Evolutionary conservation across 2,113 vertebrate species (phyloP).

Genomic region (Eublepharis macularius): DNA sequence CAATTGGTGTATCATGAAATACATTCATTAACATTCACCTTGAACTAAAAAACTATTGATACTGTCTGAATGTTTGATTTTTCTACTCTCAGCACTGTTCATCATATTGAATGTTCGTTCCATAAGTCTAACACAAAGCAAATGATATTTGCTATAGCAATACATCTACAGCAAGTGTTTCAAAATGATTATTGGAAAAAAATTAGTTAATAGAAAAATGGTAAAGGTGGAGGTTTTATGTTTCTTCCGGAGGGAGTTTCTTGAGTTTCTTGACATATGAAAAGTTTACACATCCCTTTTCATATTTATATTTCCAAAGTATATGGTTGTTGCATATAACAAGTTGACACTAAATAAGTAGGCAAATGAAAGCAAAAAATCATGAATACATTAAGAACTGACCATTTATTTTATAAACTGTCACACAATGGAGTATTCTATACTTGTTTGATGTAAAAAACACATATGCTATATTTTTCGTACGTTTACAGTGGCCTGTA

Average conservation of each 20-base stretch:
- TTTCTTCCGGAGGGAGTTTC: background rate
- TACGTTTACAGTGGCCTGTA: too few relatives aligned
- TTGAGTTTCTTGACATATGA: background rate
- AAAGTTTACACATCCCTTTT: background rate
- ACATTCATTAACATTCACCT: constrained; percentile 11
- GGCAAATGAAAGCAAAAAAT: background rate
- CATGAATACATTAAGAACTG: background rate
- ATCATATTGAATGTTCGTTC: constrained; percentile 9
- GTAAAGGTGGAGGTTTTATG: background rate
- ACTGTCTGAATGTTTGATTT: constrained; percentile 30
- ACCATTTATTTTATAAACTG: background rate
- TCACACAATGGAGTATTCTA: background rate
- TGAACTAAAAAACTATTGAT: constrained; percentile 10
- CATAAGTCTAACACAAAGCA: background rate
- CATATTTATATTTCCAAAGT: constrained; percentile 13
- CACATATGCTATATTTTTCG: too few relatives aligned
- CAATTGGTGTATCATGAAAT: background rate
- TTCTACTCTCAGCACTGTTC: background rate
- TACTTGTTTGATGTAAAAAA: background rate
- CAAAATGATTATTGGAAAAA: background rate
- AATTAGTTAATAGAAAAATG: background rate
- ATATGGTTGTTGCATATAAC: background rate
- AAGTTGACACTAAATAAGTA: too few relatives aligned
- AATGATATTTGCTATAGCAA: background rate
- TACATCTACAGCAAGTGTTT: background rate